Evolutionary conservation across 1,140 invertebrate genomes (phyloP), one percentile per base, ranked within the genome.

Genomic region (Drosophila takahashii): DNA sequence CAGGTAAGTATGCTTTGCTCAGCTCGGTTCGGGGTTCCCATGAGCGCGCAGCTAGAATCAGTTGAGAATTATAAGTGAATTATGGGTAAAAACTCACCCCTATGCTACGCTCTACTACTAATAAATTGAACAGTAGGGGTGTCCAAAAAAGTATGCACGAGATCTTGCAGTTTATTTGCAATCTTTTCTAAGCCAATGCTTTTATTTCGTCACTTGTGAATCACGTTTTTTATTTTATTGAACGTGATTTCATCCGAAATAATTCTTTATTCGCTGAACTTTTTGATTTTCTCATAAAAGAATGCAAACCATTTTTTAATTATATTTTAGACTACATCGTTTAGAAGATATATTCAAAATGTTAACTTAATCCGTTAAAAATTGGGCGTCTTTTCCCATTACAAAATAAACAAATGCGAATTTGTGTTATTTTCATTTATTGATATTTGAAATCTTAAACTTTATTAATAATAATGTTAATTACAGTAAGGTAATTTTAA

Each of bases 1-100:
- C 93, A 93, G 93, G 93, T 93, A 93, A 93, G 93, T 93, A 93
- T 93, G 93, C 87, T 90, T 91, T 81, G 0, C 36, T n/a, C 37
- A 0, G 45, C 64, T 67, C 42, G 4, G 7, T 4, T 0, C 8
- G 5, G 36, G 56, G 32, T 65, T 54, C 48, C 48, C n/a, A 42
- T 34, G 4, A 0, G 6, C 15, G 10, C 4, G 3, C 4, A 9
- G 15, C 15, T 18, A 34, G 29, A 51, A 51, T 15, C 11, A 18
- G 48, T 51, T 51, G 29, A 29, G 48, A 51, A 51, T 51, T 34
- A 34, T 32, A 10, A 16, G 11, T 26, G 3, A 4, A 4, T 3
- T 32, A 10, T 32, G 7, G 9, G 1, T 5, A 32, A 27, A 27
- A 48, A 29, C 13, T 8, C 26, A 53, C 32, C 32, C 16, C 26